A percentile compares a stretch with the other conserved stretches of the same genome.
phyloP scores from a whole-genome alignment of 2,888 invertebrate species.

The Ennomos quercinarius region DNA sequence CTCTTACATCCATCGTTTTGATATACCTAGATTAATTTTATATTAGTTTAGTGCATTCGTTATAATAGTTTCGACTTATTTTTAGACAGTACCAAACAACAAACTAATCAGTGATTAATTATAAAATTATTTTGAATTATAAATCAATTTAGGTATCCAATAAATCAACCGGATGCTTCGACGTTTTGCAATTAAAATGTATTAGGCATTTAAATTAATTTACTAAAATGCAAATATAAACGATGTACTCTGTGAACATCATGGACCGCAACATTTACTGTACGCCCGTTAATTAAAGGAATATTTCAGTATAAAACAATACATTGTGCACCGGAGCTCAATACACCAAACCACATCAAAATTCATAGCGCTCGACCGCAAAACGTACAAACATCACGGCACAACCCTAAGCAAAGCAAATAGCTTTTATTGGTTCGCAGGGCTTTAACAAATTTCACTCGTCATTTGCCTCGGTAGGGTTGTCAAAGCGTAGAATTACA shows the following conservation, averaged over 20 bases:
- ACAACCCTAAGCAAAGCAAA: slow-evolving; percentile 24
- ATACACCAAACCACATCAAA: slow-evolving; percentile 7
- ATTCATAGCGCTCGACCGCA: slow-evolving; percentile 9
- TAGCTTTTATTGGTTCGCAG: slow-evolving; percentile 32
- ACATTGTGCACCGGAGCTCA: slow-evolving; percentile 1
- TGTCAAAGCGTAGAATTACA: slow-evolving; percentile 59
- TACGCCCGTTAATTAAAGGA: neutral
- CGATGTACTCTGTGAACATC: slow-evolving; percentile 6
- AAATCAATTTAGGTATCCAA: slow-evolving; percentile 7
- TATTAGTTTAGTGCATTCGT: too few species aligned
- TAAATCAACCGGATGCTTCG: slow-evolving; percentile 7
- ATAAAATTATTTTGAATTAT: neutral
- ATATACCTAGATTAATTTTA: too few species aligned
- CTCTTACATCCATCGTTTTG: too few species aligned
- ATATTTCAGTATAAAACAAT: slow-evolving; percentile 1
- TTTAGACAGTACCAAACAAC: too few species aligned
- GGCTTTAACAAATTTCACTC: slow-evolving; percentile 39
- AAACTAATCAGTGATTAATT: too few species aligned
- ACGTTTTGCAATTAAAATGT: slow-evolving; percentile 9
- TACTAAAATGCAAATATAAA: slow-evolving; percentile 3
- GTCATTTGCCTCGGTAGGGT: slow-evolving; percentile 51
- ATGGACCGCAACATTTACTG: slow-evolving; percentile 3
- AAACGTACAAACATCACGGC: slow-evolving; percentile 15
- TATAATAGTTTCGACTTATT: too few species aligned
- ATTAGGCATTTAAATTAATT: slow-evolving; percentile 18